Evolutionary conservation across 2,797 vertebrate species (phyloP).

Genomic region (Chrosomus eos): DNA sequence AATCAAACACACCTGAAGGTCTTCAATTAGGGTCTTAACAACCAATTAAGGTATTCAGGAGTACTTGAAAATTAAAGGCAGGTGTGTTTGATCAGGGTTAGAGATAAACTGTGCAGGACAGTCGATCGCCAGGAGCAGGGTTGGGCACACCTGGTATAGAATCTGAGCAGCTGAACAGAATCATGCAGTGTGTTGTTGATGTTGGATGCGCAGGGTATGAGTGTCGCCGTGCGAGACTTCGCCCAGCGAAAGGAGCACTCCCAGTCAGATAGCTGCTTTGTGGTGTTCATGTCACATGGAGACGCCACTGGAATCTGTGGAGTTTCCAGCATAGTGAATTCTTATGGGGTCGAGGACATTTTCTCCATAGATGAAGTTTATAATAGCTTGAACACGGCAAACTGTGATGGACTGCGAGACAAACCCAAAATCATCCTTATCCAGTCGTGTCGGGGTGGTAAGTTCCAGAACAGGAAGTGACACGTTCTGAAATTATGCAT

Average conservation of each 20-base stretch:
- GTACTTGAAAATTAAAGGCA: no score
- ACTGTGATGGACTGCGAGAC: constrained; percentile 66
- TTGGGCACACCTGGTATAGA: no score
- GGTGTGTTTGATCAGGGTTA: no score
- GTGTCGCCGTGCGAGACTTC: constrained; percentile 61
- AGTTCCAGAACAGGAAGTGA: background rate
- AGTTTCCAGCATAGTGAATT: background rate
- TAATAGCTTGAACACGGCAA: constrained; percentile 67
- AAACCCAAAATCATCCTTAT: constrained; percentile 80
- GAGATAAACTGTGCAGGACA: no score
- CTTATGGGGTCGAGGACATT: constrained; percentile 53
- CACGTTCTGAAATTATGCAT: no score
- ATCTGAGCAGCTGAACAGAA: no score
- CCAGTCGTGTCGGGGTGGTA: constrained; percentile 78
- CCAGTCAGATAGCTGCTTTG: constrained; percentile 77
- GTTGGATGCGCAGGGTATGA: constrained; percentile 68
- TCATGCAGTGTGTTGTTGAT: background rate
- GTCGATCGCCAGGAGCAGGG: no score
- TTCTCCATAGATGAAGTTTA: constrained; percentile 66
- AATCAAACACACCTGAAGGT: no score
- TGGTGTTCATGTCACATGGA: constrained; percentile 81
- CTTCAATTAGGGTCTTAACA: no score
- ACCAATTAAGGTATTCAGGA: no score
- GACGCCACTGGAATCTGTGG: constrained; percentile 53
- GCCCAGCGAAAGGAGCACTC: constrained; percentile 65